Evolutionary conservation across 2,888 invertebrate genomes (phyloP), one percentile per base, ranked within the genome.

Genomic region (Cheilosia pagana): DNA sequence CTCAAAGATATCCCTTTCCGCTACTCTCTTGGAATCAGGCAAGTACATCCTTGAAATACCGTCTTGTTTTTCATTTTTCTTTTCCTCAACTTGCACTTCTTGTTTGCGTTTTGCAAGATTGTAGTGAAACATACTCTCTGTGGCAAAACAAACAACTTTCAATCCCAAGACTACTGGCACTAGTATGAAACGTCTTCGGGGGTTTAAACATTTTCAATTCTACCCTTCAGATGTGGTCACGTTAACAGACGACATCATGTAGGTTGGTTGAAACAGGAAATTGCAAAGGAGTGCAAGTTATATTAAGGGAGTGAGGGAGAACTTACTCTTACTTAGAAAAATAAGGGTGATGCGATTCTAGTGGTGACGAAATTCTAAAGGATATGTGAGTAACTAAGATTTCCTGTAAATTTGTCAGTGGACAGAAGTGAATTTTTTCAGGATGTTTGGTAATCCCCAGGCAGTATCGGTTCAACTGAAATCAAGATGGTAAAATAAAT

Each of bases 361-460:
- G 7, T 28, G 2, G 8, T 31, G 8, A 31, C 8, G 8, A 31
- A 31, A 31, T 31, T 8, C 12, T 12, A 1, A 3, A 12, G 35
- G 35, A 35, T 16, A 43, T 68, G 60, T 45, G 45, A 68, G 8
- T 8, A 8, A 2, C 28, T 8, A 0, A 28, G 8, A 28, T 8
- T 8, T 2, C 8, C 8, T 28, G 28, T 28, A 28, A 28, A 0
- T 8, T 8, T 28, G 0, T 2, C 8, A 2, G 7, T 28, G 10
- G 10, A 35, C 14, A 43, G 53, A 60, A 35, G 53, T 28, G 7
- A 8, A 60, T 76, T 41, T 39, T 60, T 23, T 5, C 19, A 65
- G 25, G 5, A 25, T 52, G 55, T 70, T 65, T 78, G 60, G 52
- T 79, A 79, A 74, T 79, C n/a, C n/a, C n/a, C n/a, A n/a, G n/a